A percentile compares a stretch with the other conserved stretches of the same genome.
phyloP scores from a whole-genome alignment of 2,888 invertebrate genomes.

The Dasysyrphus albostriatus region DNA sequence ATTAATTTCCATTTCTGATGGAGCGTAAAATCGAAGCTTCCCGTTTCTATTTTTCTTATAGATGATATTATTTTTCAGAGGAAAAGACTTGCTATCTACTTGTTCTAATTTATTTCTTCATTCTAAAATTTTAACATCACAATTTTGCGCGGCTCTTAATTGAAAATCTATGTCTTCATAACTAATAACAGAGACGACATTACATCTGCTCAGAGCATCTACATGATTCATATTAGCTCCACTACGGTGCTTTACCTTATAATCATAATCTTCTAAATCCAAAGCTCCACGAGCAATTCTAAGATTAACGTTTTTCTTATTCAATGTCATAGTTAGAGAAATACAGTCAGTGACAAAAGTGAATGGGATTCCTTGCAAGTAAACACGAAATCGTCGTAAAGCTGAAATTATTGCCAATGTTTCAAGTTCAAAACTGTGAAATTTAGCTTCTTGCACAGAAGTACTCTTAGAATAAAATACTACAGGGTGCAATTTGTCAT shows the following conservation, averaged over 20 bases:
- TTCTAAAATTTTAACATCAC: neutral
- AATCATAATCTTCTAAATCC: too few species aligned
- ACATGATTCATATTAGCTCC: too few species aligned
- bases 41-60: too few species aligned
- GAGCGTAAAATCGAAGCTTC: neutral
- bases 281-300: too few species aligned
- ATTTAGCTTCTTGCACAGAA: constrained; percentile 72
- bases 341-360: too few species aligned
- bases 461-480: constrained; percentile 55
- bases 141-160: constrained; percentile 20
- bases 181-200: constrained; percentile 1
- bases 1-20: constrained; percentile 6
- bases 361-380: too few species aligned
- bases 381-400: constrained; percentile 77
- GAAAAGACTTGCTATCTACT: constrained; percentile 2
- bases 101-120: too few species aligned
- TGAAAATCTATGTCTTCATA: constrained; percentile 36
- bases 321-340: too few species aligned
- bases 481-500: too few species aligned
- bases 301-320: too few species aligned
- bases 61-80: constrained; percentile 5
- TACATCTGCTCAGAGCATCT: constrained; percentile 32
- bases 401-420: constrained; percentile 78
- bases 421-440: constrained; percentile 74
- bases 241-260: too few species aligned